phyloP scores from a whole-genome alignment of 2,888 invertebrate genomes.

The Baronia brevicornis region DNA sequence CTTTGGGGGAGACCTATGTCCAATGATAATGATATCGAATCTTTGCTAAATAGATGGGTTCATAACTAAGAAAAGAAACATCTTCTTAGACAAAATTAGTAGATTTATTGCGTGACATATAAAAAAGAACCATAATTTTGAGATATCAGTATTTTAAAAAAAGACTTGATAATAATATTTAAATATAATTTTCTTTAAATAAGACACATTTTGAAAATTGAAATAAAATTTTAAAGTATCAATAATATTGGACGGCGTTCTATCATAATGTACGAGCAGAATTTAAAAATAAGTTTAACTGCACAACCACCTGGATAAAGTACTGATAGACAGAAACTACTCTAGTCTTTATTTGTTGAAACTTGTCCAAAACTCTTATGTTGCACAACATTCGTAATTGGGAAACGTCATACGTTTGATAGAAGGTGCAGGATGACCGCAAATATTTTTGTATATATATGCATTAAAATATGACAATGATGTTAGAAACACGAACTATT shows the following conservation, averaged over 20 bases:
- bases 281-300: conserved; percentile 50
- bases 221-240: conserved; percentile 26
- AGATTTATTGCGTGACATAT: too few species aligned
- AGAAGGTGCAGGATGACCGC: too few species aligned
- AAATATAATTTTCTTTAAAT: too few species aligned
- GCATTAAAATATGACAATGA: conserved; percentile 26
- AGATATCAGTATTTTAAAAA: too few species aligned
- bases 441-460: conserved; percentile 18
- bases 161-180: too few species aligned
- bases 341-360: conserved; percentile 9
- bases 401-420: too few species aligned
- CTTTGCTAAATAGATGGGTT: too few species aligned
- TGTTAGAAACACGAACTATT: conserved; percentile 33
- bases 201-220: conserved; percentile 4
- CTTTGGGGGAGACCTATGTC: too few species aligned
- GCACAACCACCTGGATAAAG: conserved; percentile 34
- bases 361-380: conserved; percentile 13
- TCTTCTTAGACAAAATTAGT: too few species aligned
- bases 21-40: too few species aligned
- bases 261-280: conserved; percentile 37
- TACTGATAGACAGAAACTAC: conserved; percentile 40
- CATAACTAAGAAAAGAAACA: too few species aligned
- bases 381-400: conserved; percentile 12
- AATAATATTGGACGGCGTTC: conserved; percentile 22
- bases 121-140: too few species aligned